Evolutionary conservation across 2,888 invertebrate genomes (phyloP).

Genomic region (Drosophila pseudotakahashii): DNA sequence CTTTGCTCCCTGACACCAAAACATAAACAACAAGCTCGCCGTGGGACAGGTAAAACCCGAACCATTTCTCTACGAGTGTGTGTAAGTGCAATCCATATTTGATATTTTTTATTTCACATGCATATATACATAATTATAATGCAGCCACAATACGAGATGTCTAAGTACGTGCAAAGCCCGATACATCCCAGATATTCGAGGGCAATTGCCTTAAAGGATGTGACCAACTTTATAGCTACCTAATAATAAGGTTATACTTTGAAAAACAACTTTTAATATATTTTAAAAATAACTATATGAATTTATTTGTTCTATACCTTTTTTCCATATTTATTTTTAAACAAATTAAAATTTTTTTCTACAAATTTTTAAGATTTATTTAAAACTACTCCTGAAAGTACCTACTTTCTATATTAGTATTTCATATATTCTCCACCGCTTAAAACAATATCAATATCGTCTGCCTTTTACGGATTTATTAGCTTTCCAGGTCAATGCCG

Average conservation of each 20-base stretch:
- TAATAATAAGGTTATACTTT: neutral
- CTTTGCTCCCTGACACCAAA: slow-evolving; percentile 68
- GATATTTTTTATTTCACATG: slow-evolving; percentile 62
- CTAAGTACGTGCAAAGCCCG: slow-evolving; percentile 52
- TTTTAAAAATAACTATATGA: too few species aligned
- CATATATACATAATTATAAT: slow-evolving; percentile 68
- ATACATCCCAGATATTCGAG: slow-evolving; percentile 6
- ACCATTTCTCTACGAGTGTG: slow-evolving; percentile 10
- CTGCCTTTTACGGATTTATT: neutral
- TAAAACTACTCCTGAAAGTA: too few species aligned
- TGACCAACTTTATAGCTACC: neutral
- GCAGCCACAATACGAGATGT: slow-evolving; percentile 36
- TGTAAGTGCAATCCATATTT: slow-evolving; percentile 48
- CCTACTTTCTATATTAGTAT: too few species aligned
- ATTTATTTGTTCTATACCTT: too few species aligned
- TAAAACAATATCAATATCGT: neutral
- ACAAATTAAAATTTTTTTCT: too few species aligned
- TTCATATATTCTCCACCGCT: neutral
- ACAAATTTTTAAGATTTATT: too few species aligned
- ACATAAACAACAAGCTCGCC: slow-evolving; percentile 62
- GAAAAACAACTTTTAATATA: too few species aligned
- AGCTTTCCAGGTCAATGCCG: neutral
- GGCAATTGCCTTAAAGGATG: neutral
- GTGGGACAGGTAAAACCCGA: slow-evolving; percentile 23
- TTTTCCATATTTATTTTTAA: too few species aligned